These are phyloP conservation scores for Argynnis bischoffii DNA, from an alignment of 2,888 invertebrate genomes.

Conservation along the genomic window DNA sequence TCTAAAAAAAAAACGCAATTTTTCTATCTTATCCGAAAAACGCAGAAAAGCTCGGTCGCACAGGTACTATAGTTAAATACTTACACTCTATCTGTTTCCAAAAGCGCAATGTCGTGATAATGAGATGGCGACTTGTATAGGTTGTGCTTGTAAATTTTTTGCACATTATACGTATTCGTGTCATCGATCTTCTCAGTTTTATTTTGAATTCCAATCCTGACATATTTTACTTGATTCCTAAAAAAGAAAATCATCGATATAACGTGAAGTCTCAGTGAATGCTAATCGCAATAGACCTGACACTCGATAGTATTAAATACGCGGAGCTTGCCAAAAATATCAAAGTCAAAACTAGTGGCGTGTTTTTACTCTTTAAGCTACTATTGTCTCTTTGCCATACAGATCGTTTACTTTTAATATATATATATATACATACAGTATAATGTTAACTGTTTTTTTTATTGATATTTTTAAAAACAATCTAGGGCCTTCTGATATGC, in stretches of 20 bases:
- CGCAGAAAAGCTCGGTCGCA: too few relatives aligned
- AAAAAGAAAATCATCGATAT: slow-evolving; percentile 7
- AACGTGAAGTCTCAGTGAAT: slow-evolving; percentile 19
- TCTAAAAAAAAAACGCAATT: too few relatives aligned
- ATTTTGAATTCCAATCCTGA: slow-evolving; percentile 43
- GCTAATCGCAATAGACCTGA: not conserved
- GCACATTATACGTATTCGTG: slow-evolving; percentile 44
- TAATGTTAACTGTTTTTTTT: too few relatives aligned
- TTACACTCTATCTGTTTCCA: slow-evolving; percentile 51
- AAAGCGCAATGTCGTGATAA: slow-evolving; percentile 55
- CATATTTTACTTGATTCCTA: slow-evolving; percentile 46
- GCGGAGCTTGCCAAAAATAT: too few relatives aligned
- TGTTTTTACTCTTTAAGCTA: too few relatives aligned
- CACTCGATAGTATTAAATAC: not conserved
- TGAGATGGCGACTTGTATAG: slow-evolving; percentile 47
- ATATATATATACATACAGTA: too few relatives aligned
- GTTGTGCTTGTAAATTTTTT: slow-evolving; percentile 45
- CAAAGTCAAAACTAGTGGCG: too few relatives aligned
- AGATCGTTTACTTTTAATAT: too few relatives aligned
- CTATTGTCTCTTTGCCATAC: too few relatives aligned
- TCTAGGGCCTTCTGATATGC: too few relatives aligned
- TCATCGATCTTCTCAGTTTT: slow-evolving; percentile 40
- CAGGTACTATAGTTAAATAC: slow-evolving; percentile 24
- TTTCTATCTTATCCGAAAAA: too few relatives aligned
- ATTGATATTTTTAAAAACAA: too few relatives aligned